Conservation (phyloP, 2,113 vertebrate species). For the Pristiophorus japonicus region DNA sequence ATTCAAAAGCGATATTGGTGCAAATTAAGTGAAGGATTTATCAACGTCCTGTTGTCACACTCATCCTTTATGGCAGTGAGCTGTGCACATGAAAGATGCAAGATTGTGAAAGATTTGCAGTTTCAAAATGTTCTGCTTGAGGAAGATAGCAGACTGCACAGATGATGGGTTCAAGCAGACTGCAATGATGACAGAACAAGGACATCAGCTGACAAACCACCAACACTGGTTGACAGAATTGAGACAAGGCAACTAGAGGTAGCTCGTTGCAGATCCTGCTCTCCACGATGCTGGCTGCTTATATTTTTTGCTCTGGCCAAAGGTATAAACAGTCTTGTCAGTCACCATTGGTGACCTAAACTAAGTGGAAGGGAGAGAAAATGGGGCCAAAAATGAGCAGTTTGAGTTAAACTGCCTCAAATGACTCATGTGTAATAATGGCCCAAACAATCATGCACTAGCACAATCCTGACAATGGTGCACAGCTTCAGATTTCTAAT, state of each 20-base stretch:
- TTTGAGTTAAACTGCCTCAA: not conserved
- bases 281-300: not conserved
- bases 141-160: not conserved
- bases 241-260: not conserved
- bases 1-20: not conserved
- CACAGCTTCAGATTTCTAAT: not conserved
- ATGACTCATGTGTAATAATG: not conserved
- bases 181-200: not conserved
- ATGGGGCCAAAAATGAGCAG: not conserved
- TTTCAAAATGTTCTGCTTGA: constrained; percentile 28
- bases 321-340: not conserved
- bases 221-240: not conserved
- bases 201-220: not conserved
- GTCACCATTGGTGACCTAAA: not conserved
- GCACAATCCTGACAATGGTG: not conserved
- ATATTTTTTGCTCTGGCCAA: not conserved
- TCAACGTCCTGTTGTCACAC: not conserved
- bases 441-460: too few species aligned
- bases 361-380: not conserved
- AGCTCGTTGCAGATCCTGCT: not conserved
- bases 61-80: not conserved
- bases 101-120: constrained; percentile 1
- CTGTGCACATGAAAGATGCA: not conserved
- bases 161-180: not conserved
- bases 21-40: not conserved